Conservation (phyloP, 1,140 invertebrate species). For the Bombus difficillimus region DNA sequence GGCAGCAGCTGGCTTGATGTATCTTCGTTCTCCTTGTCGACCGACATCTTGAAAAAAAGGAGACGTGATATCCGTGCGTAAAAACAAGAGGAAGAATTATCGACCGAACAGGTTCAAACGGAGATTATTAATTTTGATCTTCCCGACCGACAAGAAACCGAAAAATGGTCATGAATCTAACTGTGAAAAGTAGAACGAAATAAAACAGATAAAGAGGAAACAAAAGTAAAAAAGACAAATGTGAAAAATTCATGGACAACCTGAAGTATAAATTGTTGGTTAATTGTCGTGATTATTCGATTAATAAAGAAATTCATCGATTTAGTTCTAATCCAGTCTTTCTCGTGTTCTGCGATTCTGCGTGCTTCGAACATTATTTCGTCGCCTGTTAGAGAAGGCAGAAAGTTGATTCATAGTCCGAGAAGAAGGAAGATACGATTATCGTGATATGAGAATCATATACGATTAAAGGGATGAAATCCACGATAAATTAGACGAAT, state of each 20-base stretch:
- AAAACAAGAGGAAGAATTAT: background rate
- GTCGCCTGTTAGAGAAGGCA: background rate
- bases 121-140: conserved; percentile 31
- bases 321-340: conserved; percentile 57
- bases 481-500: background rate
- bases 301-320: conserved; percentile 67
- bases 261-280: conserved; percentile 61
- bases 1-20: conserved; percentile 1
- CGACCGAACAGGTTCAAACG: background rate
- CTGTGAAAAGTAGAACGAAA: conserved; percentile 13
- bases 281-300: conserved; percentile 67
- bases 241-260: conserved; percentile 25
- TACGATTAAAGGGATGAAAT: background rate
- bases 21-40: background rate
- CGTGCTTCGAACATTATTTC: background rate
- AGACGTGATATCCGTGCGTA: no score
- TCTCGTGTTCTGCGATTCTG: conserved; percentile 14
- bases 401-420: background rate
- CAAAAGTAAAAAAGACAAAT: background rate
- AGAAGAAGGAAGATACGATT: background rate
- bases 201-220: no score
- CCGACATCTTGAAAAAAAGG: background rate
- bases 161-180: conserved; percentile 26
- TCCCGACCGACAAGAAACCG: conserved; percentile 24
- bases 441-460: background rate